phyloP scores from a whole-genome alignment of 2,113 vertebrate species.

The Neotoma lepida region DNA sequence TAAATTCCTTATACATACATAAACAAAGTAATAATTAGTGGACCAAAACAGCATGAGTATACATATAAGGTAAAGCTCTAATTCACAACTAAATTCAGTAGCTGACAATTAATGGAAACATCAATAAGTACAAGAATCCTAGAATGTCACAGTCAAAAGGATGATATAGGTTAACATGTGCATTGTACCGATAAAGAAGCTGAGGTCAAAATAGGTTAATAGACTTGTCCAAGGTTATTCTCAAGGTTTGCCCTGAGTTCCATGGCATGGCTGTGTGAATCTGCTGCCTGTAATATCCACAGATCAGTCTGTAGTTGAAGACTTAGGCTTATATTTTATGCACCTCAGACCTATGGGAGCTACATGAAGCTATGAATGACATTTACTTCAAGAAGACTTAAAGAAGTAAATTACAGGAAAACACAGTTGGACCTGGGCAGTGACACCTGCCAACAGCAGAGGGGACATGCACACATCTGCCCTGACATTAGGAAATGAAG shows the following conservation, averaged over 20 bases:
- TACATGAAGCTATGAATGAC: slow-evolving; percentile 50
- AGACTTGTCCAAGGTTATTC: slow-evolving; percentile 44
- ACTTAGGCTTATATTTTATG: slow-evolving; percentile 31
- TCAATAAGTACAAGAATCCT: not conserved
- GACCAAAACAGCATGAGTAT: not conserved
- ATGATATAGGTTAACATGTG: slow-evolving; percentile 42
- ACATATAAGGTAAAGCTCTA: not conserved
- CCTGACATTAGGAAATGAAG: slow-evolving; percentile 68
- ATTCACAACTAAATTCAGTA: slow-evolving; percentile 30
- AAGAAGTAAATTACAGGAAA: slow-evolving; percentile 69
- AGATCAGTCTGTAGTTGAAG: not conserved
- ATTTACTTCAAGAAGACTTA: slow-evolving; percentile 46
- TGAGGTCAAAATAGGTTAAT: slow-evolving; percentile 54
- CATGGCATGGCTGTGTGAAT: not conserved
- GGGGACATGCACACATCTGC: not conserved
- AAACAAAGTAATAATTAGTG: not conserved
- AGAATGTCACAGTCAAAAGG: not conserved
- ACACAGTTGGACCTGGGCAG: not conserved
- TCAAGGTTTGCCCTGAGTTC: not conserved
- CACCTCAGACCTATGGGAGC: slow-evolving; percentile 23
- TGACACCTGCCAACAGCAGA: slow-evolving; percentile 58
- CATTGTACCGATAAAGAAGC: not conserved
- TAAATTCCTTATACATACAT: not conserved
- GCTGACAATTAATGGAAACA: slow-evolving; percentile 17
- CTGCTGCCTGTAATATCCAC: not conserved